These are phyloP conservation scores for Fabriciana adippe DNA, from an alignment of 2,888 invertebrate genomes.

Conservation along the genomic window DNA sequence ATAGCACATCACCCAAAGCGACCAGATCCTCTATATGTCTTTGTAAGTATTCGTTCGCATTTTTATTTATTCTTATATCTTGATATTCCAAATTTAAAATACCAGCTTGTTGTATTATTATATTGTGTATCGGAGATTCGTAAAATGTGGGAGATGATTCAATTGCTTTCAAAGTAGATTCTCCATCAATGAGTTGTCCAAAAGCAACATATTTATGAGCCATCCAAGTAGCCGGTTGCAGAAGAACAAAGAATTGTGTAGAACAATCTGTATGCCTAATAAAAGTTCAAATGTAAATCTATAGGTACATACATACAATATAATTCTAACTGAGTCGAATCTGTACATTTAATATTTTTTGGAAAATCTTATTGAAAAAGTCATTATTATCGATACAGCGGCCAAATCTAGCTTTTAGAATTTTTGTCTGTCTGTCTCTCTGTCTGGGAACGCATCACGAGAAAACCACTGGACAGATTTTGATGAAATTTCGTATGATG, in stretches of 20 bases:
- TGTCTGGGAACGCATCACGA: no score
- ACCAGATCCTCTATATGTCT: constrained; percentile 65
- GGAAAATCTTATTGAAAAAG: no score
- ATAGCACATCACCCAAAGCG: constrained; percentile 53
- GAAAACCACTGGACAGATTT: no score
- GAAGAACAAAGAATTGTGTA: constrained; percentile 86
- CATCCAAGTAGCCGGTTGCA: constrained; percentile 88
- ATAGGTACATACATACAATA: background rate
- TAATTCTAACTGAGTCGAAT: no score
- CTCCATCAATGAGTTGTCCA: constrained; percentile 87
- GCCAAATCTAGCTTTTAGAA: no score
- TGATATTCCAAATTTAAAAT: constrained; percentile 67
- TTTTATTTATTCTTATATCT: constrained; percentile 60
- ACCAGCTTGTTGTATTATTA: constrained; percentile 59
- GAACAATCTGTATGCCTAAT: constrained; percentile 83
- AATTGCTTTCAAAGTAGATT: constrained; percentile 81
- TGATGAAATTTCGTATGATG: background rate
- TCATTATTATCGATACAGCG: no score
- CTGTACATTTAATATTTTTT: no score
- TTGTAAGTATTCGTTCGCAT: constrained; percentile 58
- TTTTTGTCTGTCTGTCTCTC: no score
- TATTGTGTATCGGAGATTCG: constrained; percentile 77
- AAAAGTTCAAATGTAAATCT: background rate
- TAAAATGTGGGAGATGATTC: constrained; percentile 84
- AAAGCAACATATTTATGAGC: constrained; percentile 87